Evolutionary conservation across 1,140 invertebrate species (phyloP).

Genomic region (Brachionus plicatilis): DNA sequence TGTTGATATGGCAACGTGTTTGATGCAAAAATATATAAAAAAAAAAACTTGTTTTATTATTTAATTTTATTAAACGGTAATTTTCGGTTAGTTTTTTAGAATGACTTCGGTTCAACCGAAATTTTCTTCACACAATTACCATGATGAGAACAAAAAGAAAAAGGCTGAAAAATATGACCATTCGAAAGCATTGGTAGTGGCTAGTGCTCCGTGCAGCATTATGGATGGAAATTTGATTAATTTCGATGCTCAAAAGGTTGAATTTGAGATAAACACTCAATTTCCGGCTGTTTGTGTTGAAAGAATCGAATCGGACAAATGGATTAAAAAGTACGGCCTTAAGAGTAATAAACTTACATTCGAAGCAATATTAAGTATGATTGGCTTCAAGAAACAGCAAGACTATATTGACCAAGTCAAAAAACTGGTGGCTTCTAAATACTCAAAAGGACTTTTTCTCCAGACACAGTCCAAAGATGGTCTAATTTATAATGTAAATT

Average conservation of each 20-base stretch:
- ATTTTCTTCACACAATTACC: background rate
- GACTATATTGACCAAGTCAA: slow-evolving; percentile 14
- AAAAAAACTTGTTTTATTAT: background rate
- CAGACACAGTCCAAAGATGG: slow-evolving; percentile 23
- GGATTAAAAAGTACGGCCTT: slow-evolving; percentile 53
- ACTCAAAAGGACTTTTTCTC: slow-evolving; percentile 22
- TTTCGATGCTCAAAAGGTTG: slow-evolving; percentile 22
- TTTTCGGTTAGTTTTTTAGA: background rate
- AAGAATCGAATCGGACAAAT: slow-evolving; percentile 42
- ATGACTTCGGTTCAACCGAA: background rate
- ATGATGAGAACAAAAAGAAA: background rate
- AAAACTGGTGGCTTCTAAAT: background rate
- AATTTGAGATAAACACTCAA: background rate
- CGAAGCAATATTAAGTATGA: slow-evolving; percentile 48
- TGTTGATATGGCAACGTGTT: background rate
- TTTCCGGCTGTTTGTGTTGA: background rate
- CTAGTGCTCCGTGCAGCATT: background rate
- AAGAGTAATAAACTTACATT: slow-evolving; percentile 49
- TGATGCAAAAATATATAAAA: background rate
- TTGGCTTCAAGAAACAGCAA: slow-evolving; percentile 54
- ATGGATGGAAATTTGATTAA: slow-evolving; percentile 4
- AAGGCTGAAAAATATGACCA: background rate
- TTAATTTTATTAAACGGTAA: background rate
- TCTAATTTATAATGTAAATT: slow-evolving; percentile 1
- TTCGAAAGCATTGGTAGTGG: background rate